Evolutionary conservation across 1,140 invertebrate species (phyloP).

Genomic region (Planococcus citri): DNA sequence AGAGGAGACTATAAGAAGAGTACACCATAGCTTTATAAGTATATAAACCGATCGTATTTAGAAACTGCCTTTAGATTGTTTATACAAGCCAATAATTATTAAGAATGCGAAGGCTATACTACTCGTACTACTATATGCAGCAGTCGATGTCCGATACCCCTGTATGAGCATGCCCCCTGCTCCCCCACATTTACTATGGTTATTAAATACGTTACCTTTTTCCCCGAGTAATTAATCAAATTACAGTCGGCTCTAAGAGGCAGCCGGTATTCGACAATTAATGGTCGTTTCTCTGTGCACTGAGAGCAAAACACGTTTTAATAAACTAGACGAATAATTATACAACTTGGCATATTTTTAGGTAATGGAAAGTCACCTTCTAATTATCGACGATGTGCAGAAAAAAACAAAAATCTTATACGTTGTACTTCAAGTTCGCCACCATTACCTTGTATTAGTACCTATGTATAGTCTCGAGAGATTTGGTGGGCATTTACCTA

Average conservation of each 20-base stretch:
- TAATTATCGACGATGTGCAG: no score
- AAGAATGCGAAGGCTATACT: slow-evolving; percentile 3
- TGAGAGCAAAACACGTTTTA: slow-evolving; percentile 7
- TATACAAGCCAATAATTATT: slow-evolving; percentile 8
- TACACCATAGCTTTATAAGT: no score
- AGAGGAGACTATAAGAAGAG: no score
- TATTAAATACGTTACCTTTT: neutral
- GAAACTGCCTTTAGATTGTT: slow-evolving; percentile 6
- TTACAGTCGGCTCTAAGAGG: neutral
- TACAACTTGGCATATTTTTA: neutral
- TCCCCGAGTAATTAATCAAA: neutral
- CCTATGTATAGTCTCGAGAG: no score
- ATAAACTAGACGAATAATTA: slow-evolving; percentile 4
- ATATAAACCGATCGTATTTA: neutral
- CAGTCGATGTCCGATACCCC: neutral
- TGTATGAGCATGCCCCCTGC: no score
- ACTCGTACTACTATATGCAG: no score
- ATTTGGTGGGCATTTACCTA: no score
- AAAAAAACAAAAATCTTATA: no score
- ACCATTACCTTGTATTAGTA: no score
- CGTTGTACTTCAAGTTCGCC: no score
- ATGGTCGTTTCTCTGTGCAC: neutral
- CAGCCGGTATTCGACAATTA: neutral
- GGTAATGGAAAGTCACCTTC: neutral
- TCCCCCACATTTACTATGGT: neutral